phyloP scores from a whole-genome alignment of 2,113 vertebrate genomes.

The Tragelaphus scriptus region DNA sequence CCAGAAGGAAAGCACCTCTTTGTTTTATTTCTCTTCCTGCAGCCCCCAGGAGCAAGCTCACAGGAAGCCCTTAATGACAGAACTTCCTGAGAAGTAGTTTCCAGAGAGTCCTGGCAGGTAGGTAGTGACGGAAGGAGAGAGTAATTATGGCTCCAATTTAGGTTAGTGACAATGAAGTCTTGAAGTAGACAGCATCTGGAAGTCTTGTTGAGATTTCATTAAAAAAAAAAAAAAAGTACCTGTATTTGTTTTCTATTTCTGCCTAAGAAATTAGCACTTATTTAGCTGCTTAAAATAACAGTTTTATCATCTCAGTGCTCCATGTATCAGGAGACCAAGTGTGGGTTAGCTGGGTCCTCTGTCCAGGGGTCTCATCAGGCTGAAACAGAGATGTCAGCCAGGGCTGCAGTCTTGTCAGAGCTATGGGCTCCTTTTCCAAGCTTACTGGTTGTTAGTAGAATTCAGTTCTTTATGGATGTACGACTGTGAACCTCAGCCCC shows the following conservation, averaged over 20 bases:
- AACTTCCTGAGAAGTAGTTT: conserved; percentile 66
- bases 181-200: conserved; percentile 68
- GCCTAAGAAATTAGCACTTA: background rate
- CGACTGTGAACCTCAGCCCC: background rate
- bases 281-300: background rate
- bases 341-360: background rate
- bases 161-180: conserved; percentile 71
- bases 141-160: conserved; percentile 68
- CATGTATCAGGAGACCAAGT: background rate
- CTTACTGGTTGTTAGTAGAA: background rate
- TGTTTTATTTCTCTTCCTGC: conserved; percentile 74
- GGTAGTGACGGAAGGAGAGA: conserved; percentile 63
- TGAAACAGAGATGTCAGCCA: background rate
- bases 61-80: conserved; percentile 69
- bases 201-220: conserved; percentile 71
- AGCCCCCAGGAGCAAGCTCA: conserved; percentile 63
- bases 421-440: background rate
- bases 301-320: background rate
- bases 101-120: conserved; percentile 67
- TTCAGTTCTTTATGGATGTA: background rate
- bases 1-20: conserved; percentile 53
- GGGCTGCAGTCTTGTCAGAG: background rate
- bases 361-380: background rate
- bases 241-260: background rate
- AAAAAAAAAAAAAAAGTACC: conserved; percentile 54